phyloP scores from a whole-genome alignment of 2,797 vertebrate genomes.

The Leptoclinus maculatus region DNA sequence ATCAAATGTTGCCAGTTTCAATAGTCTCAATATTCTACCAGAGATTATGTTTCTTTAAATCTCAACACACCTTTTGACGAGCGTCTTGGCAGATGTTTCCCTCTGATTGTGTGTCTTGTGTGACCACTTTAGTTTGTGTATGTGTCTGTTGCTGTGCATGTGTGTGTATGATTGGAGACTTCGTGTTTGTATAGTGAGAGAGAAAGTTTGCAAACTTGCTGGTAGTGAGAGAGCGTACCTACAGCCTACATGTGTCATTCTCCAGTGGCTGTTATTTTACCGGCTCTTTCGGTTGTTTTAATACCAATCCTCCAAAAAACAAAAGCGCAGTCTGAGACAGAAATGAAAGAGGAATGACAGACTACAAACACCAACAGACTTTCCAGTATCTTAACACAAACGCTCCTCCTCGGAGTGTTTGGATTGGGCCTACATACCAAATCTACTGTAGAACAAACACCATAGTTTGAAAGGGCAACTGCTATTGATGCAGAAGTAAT shows the following conservation, averaged over 20 bases:
- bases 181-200: neutral
- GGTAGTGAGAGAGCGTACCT: slow-evolving; percentile 19
- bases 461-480: neutral
- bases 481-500: slow-evolving; percentile 1
- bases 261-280: slow-evolving; percentile 33
- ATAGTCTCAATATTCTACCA: neutral
- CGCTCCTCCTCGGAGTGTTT: neutral
- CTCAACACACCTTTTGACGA: neutral
- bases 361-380: slow-evolving; percentile 18
- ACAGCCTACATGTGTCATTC: slow-evolving; percentile 28
- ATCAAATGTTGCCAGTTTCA: neutral
- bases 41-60: slow-evolving; percentile 16
- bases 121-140: slow-evolving; percentile 7
- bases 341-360: slow-evolving; percentile 25
- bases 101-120: slow-evolving; percentile 20
- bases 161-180: neutral
- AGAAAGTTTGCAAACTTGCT: neutral
- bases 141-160: neutral
- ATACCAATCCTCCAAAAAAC: slow-evolving; percentile 22
- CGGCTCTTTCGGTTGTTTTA: slow-evolving; percentile 1
- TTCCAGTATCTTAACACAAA: slow-evolving; percentile 20
- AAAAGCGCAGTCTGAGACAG: slow-evolving; percentile 15
- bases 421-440: neutral
- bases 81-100: slow-evolving; percentile 1
- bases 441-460: slow-evolving; percentile 1